Evolutionary conservation across 2,888 invertebrate genomes (phyloP), one percentile per base, ranked within the genome.

Genomic region (Spisula solida): DNA sequence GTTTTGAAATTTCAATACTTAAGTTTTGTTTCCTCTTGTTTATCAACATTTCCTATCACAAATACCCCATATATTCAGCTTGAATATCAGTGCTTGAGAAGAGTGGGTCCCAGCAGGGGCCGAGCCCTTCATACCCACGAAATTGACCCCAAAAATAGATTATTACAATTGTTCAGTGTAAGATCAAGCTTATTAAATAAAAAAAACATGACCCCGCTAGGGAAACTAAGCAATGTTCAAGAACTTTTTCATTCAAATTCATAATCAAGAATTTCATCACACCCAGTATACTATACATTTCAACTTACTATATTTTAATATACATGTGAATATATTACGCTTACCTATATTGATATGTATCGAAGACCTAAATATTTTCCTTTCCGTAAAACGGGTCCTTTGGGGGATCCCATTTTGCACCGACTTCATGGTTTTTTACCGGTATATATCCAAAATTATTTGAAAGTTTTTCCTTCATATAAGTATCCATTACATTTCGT

Each of bases 321-420:
- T 10, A n/a, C n/a, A 66, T 25, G n/a, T 25, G 25, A 66, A 25
- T 29, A 25, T 29, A 25, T 25, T 12, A 82, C 51, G 60, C 90
- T 84, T 82, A 91, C 92, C 90, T 85, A 93, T 25, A 20, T 88
- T 86, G 48, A 93, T 56, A 79, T 90, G 90, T 20, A 91, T 89
- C n/a, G 92, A 90, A 5, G 93, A 93, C 16, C 92, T 85, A 82
- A 89, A 93, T 5, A 92, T 66, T 75, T 90, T 91, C 31, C 90
- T 86, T 80, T 90, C 91, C 6, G 91, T 75, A 81, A 88, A 92
- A 18, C 83, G 78, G 12, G 91, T 92, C 60, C 81, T 66, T 48
- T 83, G 31, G 48, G 47, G 85, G 18, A 79, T 8, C 25, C 79
- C 79, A 51, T 79, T 85, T 41, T 56, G 31, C 16, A 20, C 31